phyloP scores from a whole-genome alignment of 2,113 vertebrate species.

The Hyla sarda region DNA sequence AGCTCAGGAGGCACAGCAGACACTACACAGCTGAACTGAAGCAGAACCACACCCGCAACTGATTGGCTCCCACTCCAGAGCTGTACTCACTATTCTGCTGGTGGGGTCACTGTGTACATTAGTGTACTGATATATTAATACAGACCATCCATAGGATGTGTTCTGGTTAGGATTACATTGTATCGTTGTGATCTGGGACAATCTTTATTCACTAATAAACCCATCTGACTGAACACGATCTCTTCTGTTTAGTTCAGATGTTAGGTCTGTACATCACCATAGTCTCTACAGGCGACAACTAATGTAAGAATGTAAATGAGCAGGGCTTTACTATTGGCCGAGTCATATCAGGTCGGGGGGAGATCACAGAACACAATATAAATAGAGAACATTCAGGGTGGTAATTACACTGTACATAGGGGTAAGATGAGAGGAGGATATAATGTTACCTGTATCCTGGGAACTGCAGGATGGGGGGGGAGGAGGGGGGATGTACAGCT shows the following conservation, averaged over 20 bases:
- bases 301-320: too few species aligned
- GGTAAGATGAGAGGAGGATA: neutral
- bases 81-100: too few species aligned
- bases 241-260: neutral
- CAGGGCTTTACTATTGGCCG: neutral
- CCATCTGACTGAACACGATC: neutral
- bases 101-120: too few species aligned
- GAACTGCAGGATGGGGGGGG: neutral
- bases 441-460: neutral
- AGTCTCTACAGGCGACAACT: neutral
- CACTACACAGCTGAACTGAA: too few species aligned
- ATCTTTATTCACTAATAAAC: neutral
- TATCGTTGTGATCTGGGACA: too few species aligned
- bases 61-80: too few species aligned
- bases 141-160: too few species aligned
- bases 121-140: too few species aligned
- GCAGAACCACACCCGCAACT: too few species aligned
- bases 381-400: neutral
- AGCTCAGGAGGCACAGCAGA: too few species aligned
- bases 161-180: too few species aligned
- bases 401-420: neutral
- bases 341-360: neutral
- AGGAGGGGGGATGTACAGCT: neutral
- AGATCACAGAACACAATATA: neutral
- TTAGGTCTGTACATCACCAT: neutral